Evolutionary conservation across 1,140 invertebrate genomes (phyloP).

Genomic region (Asobara japonica): DNA sequence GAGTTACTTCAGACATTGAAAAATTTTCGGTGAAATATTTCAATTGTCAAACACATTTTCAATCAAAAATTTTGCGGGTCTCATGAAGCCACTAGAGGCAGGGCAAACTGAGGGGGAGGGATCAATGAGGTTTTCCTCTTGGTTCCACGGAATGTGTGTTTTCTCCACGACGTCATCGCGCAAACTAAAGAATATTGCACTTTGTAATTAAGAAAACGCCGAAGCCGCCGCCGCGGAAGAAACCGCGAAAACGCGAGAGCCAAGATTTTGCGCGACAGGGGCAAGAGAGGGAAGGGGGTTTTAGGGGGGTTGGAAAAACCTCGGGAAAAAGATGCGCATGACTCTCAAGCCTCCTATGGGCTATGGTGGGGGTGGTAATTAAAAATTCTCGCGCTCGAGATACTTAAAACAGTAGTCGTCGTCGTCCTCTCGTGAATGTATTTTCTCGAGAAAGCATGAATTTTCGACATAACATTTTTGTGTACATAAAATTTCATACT

Average conservation of each 20-base stretch:
- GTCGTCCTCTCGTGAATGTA: constrained; percentile 41
- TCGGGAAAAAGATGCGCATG: constrained; percentile 65
- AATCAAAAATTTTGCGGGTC: too few species aligned
- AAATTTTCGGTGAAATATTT: too few species aligned
- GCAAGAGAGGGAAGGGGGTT: constrained; percentile 29
- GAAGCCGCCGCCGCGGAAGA: constrained; percentile 43
- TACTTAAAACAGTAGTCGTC: constrained; percentile 46
- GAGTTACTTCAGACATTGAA: too few species aligned
- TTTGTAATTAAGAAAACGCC: constrained; percentile 67
- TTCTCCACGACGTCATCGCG: constrained; percentile 64
- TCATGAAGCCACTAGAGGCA: too few species aligned
- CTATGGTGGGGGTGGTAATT: constrained; percentile 60
- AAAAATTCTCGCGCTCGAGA: constrained; percentile 61
- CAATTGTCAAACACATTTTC: too few species aligned
- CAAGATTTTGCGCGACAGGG: constrained; percentile 11
- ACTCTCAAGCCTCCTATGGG: constrained; percentile 58
- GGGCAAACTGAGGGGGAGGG: too few species aligned
- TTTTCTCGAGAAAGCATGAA: not conserved
- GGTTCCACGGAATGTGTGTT: constrained; percentile 45
- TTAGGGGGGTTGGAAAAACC: constrained; percentile 62
- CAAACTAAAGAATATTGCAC: constrained; percentile 66
- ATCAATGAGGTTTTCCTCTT: too few species aligned
- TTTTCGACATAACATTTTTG: too few species aligned
- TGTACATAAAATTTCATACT: too few species aligned
- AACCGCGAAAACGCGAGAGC: constrained; percentile 13